A percentile compares a stretch with the other conserved stretches of the same genome.
Conservation (phyloP, 2,888 invertebrate species). For the Epistrophe eligans region DNA sequence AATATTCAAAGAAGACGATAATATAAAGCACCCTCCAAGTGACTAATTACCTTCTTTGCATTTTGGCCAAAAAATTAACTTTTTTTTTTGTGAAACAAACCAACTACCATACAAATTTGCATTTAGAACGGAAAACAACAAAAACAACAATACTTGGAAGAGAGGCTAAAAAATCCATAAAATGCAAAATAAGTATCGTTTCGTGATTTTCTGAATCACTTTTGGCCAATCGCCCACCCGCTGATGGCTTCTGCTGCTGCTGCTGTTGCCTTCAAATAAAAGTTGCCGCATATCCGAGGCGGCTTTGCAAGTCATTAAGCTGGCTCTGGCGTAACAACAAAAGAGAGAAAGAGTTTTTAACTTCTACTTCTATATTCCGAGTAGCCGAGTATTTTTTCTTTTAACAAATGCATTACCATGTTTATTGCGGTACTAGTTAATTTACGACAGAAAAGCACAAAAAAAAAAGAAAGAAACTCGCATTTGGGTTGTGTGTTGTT, state of each 20-base stretch:
- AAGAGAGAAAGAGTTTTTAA: constrained; percentile 21
- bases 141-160: constrained; percentile 30
- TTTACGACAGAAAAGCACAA: constrained; percentile 57
- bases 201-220: constrained; percentile 70
- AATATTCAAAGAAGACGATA: constrained; percentile 37
- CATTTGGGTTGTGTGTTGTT: constrained; percentile 36
- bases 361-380: constrained; percentile 1
- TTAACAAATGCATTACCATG: constrained; percentile 63
- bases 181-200: constrained; percentile 70
- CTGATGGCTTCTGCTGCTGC: constrained; percentile 3
- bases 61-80: constrained; percentile 59
- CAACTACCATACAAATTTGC: constrained; percentile 55
- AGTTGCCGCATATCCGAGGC: constrained; percentile 65
- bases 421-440: constrained; percentile 69
- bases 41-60: constrained; percentile 75
- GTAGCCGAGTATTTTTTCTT: constrained; percentile 1
- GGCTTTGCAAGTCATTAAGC: constrained; percentile 71
- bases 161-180: constrained; percentile 65
- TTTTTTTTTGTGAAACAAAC: neutral
- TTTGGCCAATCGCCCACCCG: constrained; percentile 64
- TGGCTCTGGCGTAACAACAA: constrained; percentile 19
- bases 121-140: constrained; percentile 62
- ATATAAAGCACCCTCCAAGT: constrained; percentile 41
- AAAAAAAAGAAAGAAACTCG: constrained; percentile 40
- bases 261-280: constrained; percentile 17